Percentiles rank a stretch among this genome's conserved stretches.
Evolutionary conservation across 1,140 invertebrate genomes (phyloP).

Genomic region (Drosophila pectinifera): DNA sequence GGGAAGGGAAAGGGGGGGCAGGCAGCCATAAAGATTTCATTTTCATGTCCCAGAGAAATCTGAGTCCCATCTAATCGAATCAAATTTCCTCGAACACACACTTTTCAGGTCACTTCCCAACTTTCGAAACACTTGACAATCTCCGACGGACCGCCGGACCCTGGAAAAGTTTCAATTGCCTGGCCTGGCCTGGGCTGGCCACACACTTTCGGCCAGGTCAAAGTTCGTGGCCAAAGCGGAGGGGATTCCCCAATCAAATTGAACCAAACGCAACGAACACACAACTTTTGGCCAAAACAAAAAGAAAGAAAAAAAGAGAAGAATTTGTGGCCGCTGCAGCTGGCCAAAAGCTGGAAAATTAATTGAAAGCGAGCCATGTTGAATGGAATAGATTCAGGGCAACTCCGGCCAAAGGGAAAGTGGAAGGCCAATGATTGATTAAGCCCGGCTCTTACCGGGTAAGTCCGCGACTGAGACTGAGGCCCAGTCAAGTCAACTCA

Average conservation of each 20-base stretch:
- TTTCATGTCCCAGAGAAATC: slow-evolving; percentile 23
- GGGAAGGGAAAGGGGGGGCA: not conserved
- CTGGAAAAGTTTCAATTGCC: slow-evolving; percentile 45
- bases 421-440: slow-evolving; percentile 66
- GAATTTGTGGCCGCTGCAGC: slow-evolving; percentile 70
- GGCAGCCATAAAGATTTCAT: slow-evolving; percentile 34
- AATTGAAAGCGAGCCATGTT: slow-evolving; percentile 70
- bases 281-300: slow-evolving; percentile 47
- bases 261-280: slow-evolving; percentile 16
- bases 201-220: slow-evolving; percentile 40
- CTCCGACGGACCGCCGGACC: slow-evolving; percentile 2
- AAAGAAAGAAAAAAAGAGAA: no score
- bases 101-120: slow-evolving; percentile 48
- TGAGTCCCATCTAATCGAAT: slow-evolving; percentile 44
- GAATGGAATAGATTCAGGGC: slow-evolving; percentile 44
- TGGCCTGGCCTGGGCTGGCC: slow-evolving; percentile 24
- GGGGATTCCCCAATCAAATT: slow-evolving; percentile 51
- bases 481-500: slow-evolving; percentile 1
- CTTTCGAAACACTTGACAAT: slow-evolving; percentile 49
- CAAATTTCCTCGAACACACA: slow-evolving; percentile 48
- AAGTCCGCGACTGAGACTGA: no score
- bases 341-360: slow-evolving; percentile 67
- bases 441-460: slow-evolving; percentile 16
- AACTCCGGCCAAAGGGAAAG: not conserved
- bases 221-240: slow-evolving; percentile 14